phyloP scores from a whole-genome alignment of 2,888 invertebrate genomes.

The Drosophila subquinaria region DNA sequence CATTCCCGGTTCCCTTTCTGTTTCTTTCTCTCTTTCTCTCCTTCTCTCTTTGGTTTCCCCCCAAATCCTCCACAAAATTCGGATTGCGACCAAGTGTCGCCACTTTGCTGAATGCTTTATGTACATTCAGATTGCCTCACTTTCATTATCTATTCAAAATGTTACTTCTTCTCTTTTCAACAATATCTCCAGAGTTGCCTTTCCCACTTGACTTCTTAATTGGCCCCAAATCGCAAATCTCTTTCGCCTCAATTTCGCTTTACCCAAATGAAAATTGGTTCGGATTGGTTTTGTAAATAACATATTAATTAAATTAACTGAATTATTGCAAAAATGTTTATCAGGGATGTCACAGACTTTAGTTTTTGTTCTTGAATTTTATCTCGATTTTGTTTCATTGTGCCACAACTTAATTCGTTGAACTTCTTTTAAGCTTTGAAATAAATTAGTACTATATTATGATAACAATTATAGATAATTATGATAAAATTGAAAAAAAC shows the following conservation, averaged over 20 bases:
- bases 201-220: slow-evolving; percentile 27
- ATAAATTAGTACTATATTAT: no score
- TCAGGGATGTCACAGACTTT: no score
- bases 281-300: neutral
- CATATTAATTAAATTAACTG: neutral
- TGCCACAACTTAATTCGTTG: no score
- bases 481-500: no score
- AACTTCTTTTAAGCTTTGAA: no score
- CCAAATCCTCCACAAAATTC: slow-evolving; percentile 9
- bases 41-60: neutral
- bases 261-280: neutral
- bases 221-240: slow-evolving; percentile 19
- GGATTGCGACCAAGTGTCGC: slow-evolving; percentile 51
- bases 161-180: neutral
- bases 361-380: no score
- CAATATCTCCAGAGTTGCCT: slow-evolving; percentile 1
- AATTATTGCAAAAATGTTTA: neutral
- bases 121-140: slow-evolving; percentile 47
- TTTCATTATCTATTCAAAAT: slow-evolving; percentile 62
- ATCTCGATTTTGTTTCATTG: no score
- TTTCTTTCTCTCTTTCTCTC: neutral
- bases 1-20: slow-evolving; percentile 27
- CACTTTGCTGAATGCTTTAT: slow-evolving; percentile 59
- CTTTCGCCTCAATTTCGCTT: slow-evolving; percentile 3
- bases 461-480: no score